Evolutionary conservation across 2,113 vertebrate genomes (phyloP), one percentile per base, ranked within the genome.

Genomic region (Atrichornis clamosus): DNA sequence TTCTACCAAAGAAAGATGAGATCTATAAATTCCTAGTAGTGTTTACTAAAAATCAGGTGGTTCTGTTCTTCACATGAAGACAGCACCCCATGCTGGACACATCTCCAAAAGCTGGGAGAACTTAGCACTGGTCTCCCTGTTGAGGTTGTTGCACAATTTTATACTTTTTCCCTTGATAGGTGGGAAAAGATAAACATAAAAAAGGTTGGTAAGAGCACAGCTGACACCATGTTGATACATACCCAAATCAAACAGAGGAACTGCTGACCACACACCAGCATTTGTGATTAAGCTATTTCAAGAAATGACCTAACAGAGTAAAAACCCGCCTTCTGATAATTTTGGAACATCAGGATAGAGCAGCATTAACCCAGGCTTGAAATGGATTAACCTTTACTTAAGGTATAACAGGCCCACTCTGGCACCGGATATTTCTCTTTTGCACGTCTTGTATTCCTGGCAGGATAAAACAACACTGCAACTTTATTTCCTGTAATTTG

Each of bases 371-470:
- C 32, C 65, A 90, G 77, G 94, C 73, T 89, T 89, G 56, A 80
- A 96, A 92, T 53, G 65, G 82, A 91, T 96, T 97, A 96, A 90
- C 83, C 74, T 92, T 77, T 74, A 52, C 83, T 95, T 89, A 96
- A 87, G 56, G 47, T 47, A 79, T 60, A 95, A 96, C 13, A 11
- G 79, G 52, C 15, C 18, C 58, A 59, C 58, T 80, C 72, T 35
- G 72, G n/a, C 55, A 79, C 37, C 2, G 33, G 87, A 47, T 95
- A 90, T 68, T 92, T 74, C 73, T 77, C 87, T 68, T 84, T 76
- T 68, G 63, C 65, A 95, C 2, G 0, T 76, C 90, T 92, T 73
- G 26, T 89, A 81, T 91, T 97, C 84, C 92, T 80, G 44, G 41
- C n/a, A 70, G 95, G 92, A 95, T 91, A 95, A 94, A 95, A 75